Evolutionary conservation across 2,113 vertebrate genomes (phyloP).

Genomic region (Pseudorectes ferrugineus): DNA sequence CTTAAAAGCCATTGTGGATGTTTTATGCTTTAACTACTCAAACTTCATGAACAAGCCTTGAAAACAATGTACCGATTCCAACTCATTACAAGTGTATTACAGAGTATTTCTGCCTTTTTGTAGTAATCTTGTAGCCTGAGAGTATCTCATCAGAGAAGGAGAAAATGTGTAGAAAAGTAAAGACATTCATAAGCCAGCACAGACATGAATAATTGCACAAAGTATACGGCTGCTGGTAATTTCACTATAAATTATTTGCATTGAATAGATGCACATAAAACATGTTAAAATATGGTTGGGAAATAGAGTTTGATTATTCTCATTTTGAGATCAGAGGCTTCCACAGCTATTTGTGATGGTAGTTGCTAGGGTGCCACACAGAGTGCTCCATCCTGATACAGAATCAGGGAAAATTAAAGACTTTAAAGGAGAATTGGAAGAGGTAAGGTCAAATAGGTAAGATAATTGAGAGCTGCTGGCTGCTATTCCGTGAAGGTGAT

Average conservation of each 20-base stretch:
- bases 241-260: not conserved
- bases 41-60: not conserved
- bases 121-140: not conserved
- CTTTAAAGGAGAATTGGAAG: not conserved
- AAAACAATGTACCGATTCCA: not conserved
- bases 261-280: not conserved
- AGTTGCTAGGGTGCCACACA: not conserved
- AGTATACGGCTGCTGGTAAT: rapidly evolving
- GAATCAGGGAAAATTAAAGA: not conserved
- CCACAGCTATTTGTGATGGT: not conserved
- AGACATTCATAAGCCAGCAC: not conserved
- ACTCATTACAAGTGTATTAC: not conserved
- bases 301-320: not conserved
- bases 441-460: not conserved
- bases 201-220: not conserved
- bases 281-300: not conserved
- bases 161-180: not conserved
- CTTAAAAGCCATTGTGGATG: not conserved
- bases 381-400: not conserved
- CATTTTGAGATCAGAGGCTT: not conserved
- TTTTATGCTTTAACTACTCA: not conserved
- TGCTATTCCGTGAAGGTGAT: not conserved
- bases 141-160: not conserved
- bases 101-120: not conserved
- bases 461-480: not conserved